phyloP scores from a whole-genome alignment of 2,888 invertebrate genomes.

The Cephus pygmeus region DNA sequence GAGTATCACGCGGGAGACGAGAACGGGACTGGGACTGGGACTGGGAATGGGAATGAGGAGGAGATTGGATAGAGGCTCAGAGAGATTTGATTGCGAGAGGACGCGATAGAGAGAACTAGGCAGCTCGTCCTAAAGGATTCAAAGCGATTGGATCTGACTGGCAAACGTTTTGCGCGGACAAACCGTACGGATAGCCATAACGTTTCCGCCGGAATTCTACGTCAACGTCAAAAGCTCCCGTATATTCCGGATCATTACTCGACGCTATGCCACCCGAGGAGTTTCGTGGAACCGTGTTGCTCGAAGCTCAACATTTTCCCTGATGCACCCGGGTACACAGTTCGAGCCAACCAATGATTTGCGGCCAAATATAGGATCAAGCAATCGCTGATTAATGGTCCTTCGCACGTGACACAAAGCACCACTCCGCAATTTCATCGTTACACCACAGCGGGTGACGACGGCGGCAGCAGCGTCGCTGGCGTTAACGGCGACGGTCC shows the following conservation, averaged over 20 bases:
- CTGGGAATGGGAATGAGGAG: background rate
- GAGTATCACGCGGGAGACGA: background rate
- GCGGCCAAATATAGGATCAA: slow-evolving; percentile 13
- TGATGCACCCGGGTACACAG: background rate
- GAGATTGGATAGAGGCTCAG: background rate
- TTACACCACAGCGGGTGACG: background rate
- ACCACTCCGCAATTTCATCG: slow-evolving; percentile 14
- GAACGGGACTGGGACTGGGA: background rate
- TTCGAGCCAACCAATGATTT: slow-evolving; percentile 9
- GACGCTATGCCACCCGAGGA: background rate
- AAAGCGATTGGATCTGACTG: background rate
- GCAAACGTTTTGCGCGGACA: background rate
- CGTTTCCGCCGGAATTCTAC: background rate
- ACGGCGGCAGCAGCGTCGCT: background rate
- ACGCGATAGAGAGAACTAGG: background rate
- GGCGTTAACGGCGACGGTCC: background rate
- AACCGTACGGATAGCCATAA: background rate
- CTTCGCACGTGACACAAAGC: slow-evolving; percentile 7
- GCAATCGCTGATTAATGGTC: slow-evolving; percentile 21
- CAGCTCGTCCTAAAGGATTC: background rate
- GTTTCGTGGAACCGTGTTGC: background rate
- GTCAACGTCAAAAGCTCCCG: background rate
- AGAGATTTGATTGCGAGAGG: background rate
- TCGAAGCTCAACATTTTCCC: background rate
- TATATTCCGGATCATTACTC: background rate